Percentiles rank a stretch among this genome's conserved stretches.
phyloP scores from a whole-genome alignment of 2,888 invertebrate species.

The Rhopalosiphum nymphaeae region DNA sequence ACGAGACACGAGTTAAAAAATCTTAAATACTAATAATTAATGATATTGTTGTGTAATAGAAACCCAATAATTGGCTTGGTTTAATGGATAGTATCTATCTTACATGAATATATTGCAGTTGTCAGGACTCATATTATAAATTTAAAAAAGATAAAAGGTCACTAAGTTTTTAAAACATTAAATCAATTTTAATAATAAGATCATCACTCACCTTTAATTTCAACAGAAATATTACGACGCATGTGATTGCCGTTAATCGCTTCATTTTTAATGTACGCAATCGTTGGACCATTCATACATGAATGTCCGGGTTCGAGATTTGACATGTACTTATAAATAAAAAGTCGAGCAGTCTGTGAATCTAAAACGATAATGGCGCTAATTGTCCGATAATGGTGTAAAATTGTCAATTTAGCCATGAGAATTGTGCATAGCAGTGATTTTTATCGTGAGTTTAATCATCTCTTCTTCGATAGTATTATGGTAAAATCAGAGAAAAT shows the following conservation, averaged over 20 bases:
- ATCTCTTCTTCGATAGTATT: background rate
- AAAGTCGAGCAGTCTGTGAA: background rate
- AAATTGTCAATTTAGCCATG: background rate
- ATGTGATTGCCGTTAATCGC: background rate
- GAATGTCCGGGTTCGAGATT: constrained; percentile 22
- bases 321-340: constrained; percentile 29
- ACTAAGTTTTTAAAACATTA: background rate
- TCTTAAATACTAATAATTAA: background rate
- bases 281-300: background rate
- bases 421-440: background rate
- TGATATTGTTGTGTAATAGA: background rate
- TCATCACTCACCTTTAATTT: constrained; percentile 27
- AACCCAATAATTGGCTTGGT: background rate
- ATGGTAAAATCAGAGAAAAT: background rate
- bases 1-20: background rate
- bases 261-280: constrained; percentile 18
- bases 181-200: background rate
- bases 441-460: background rate
- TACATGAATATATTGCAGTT: too few relatives aligned
- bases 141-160: background rate
- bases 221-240: background rate
- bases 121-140: background rate
- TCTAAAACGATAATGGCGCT: constrained; percentile 21
- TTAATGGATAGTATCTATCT: background rate
- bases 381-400: background rate